These are phyloP conservation scores for Caenorhabditis zanzibari DNA, from an alignment of 2,888 invertebrate genomes.

Conservation along the genomic window DNA sequence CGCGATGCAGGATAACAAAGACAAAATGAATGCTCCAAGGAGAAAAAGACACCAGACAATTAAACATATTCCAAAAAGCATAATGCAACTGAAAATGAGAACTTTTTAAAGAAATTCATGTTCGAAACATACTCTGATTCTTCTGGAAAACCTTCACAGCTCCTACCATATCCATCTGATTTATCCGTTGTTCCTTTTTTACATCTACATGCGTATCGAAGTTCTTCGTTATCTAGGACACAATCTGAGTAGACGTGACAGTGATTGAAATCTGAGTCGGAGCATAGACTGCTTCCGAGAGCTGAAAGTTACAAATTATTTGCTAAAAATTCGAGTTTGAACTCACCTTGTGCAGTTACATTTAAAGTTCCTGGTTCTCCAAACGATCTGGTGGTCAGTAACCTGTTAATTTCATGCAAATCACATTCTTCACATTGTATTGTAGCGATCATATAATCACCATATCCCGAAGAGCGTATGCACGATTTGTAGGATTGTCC, in stretches of 20 bases:
- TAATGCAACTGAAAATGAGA: conserved; percentile 74
- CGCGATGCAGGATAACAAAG: conserved; percentile 49
- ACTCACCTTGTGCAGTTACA: conserved; percentile 42
- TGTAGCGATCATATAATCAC: conserved; percentile 29
- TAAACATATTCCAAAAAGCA: conserved; percentile 79
- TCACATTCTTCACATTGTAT: conserved; percentile 51
- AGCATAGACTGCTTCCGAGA: conserved; percentile 51
- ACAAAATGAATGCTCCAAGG: conserved; percentile 72
- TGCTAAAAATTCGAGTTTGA: too few species aligned
- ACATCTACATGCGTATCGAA: conserved; percentile 65
- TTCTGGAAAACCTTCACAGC: conserved; percentile 73
- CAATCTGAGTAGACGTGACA: conserved; percentile 68
- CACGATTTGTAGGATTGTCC: conserved; percentile 39
- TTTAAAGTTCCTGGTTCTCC: conserved; percentile 50
- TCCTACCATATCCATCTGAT: conserved; percentile 68
- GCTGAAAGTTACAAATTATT: conserved; percentile 47
- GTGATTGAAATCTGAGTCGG: conserved; percentile 47
- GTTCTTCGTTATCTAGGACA: conserved; percentile 35
- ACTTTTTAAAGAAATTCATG: neutral
- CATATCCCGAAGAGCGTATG: conserved; percentile 20
- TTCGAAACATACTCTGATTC: conserved; percentile 64
- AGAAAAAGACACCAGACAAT: conserved; percentile 78
- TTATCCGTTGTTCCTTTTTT: conserved; percentile 73
- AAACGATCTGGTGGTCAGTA: conserved; percentile 41
- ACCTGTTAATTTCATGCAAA: conserved; percentile 21